Base-by-base conservation (phyloP, 2,113 vertebrate genomes). In the Tonatia bakeri region DNA sequence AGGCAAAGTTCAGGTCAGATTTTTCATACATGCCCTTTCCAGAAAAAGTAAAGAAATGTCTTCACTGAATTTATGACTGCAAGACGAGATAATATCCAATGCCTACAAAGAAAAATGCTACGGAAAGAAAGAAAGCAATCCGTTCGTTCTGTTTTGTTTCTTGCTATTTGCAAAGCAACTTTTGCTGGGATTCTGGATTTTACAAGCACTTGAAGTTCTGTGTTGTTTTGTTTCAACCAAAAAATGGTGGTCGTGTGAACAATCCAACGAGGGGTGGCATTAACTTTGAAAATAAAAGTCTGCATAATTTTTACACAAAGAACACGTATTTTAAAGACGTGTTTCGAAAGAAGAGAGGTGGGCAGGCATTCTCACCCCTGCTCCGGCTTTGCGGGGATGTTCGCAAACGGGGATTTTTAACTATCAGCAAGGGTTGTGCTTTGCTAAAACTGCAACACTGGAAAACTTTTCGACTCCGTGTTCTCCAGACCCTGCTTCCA, bases 141-240 rank as follows among this genome's bases (percentile, higher is more conserved):
- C 36, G 88, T 92, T 88, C 31, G 8, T 54, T 50, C 64, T 86
- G 65, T 56, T 82, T 91, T 73, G 82, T 31, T 79, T 64, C 87
- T 75, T 43, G 52, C 61, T 93, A 65, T 91, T 94, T 69, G 38
- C n/a, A 80, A 89, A 75, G 56, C 43, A n/a, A 91, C 31, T 87
- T 90, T 81, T 1, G 72, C n/a, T 38, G 13, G 45, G 16, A 88
- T 52, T 80, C 79, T 77, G 89, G 81, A 70, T 91, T 95, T 87
- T 45, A 52, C 80, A 93, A 95, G 56, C 75, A 94, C 56, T 69
- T 6, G 4, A 83, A 93, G 80, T 92, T 96, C 28, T 9, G 38
- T 43, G 26, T 38, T 56, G 3, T 69, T 94, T 87, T 59, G 40
- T 75, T 95, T 96, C 64, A 67, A 64, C 69, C 43, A 15, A 85